Evolutionary conservation across 2,888 invertebrate species (phyloP).

Genomic region (Zonitis immaculata): DNA sequence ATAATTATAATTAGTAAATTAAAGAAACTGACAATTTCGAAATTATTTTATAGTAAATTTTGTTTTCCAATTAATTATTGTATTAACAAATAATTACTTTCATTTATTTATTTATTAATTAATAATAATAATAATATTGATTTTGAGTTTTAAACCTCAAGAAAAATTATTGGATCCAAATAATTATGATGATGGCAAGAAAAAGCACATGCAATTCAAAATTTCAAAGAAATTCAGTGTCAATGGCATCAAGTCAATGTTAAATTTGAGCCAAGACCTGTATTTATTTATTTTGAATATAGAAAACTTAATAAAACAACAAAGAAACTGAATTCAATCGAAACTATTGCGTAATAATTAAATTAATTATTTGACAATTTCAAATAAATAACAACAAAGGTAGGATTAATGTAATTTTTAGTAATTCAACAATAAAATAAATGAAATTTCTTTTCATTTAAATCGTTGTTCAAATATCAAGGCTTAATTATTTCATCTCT

Average conservation of each 20-base stretch:
- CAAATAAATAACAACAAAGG: neutral
- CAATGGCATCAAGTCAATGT: conserved; percentile 24
- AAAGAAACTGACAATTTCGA: neutral
- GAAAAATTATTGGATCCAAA: too few relatives aligned
- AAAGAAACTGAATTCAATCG: neutral
- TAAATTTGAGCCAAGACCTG: conserved; percentile 12
- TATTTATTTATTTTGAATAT: conserved; percentile 6
- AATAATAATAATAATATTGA: neutral
- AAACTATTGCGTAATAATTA: neutral
- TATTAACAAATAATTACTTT: neutral
- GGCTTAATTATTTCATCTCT: neutral
- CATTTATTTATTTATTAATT: neutral
- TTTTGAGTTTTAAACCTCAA: too few relatives aligned
- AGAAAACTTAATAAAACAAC: neutral
- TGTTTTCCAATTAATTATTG: neutral
- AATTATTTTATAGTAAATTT: neutral
- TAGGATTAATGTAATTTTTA: neutral
- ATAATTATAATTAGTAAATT: neutral
- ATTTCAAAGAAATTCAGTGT: conserved; percentile 14
- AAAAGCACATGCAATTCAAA: conserved; percentile 11
- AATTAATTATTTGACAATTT: neutral
- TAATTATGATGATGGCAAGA: neutral
- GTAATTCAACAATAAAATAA: neutral
- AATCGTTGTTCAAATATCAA: neutral
- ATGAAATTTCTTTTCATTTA: neutral